Percentiles rank a stretch among this genome's conserved stretches.
Evolutionary conservation across 2,888 invertebrate species (phyloP).

Genomic region (Machimus rusticus): DNA sequence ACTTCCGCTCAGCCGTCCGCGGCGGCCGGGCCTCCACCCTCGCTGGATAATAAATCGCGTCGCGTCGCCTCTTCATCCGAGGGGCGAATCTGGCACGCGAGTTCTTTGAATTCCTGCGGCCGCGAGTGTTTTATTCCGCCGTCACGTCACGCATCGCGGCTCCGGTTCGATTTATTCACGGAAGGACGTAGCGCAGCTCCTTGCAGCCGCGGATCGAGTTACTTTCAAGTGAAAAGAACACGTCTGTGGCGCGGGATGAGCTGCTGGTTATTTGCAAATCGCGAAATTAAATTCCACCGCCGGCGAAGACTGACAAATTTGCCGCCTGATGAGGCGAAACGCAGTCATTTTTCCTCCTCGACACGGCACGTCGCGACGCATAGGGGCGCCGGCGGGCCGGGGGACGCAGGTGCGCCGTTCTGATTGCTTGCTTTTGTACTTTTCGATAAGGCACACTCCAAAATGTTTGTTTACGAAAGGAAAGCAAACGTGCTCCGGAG

Average conservation of each 20-base stretch:
- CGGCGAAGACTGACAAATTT: not conserved
- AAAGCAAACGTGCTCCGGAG: not conserved
- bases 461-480: not conserved
- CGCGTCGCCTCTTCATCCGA: not conserved
- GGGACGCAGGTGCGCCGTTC: not conserved
- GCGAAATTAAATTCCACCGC: not conserved
- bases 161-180: slow-evolving; percentile 18
- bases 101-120: slow-evolving; percentile 19
- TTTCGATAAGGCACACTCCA: not conserved
- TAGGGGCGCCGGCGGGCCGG: not conserved
- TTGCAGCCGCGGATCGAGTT: slow-evolving; percentile 39
- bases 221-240: slow-evolving; percentile 37
- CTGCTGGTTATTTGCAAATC: not conserved
- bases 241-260: not conserved
- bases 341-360: not conserved
- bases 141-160: slow-evolving; percentile 10
- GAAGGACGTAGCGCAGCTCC: slow-evolving; percentile 9
- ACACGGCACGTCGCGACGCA: not conserved
- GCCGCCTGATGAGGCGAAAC: not conserved
- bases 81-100: slow-evolving; percentile 19
- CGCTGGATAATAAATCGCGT: slow-evolving; percentile 9
- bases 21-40: not conserved
- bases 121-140: not conserved
- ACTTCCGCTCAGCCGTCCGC: slow-evolving; percentile 13
- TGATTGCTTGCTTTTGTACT: not conserved